Evolutionary conservation across 2,888 invertebrate species (phyloP).

Genomic region (Choreutis nemorana): DNA sequence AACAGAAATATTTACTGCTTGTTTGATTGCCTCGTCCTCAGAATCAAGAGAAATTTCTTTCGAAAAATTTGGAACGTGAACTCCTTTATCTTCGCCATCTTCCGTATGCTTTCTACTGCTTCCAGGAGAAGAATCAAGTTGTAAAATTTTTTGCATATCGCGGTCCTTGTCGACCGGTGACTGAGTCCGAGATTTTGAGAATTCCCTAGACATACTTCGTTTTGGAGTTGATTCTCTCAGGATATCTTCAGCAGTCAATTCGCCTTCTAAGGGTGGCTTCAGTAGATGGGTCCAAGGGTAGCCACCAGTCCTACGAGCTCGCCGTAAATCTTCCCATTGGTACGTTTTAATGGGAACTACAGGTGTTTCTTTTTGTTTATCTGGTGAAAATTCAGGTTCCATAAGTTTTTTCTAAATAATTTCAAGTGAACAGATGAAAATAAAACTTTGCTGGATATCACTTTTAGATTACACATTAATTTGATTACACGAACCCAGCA

Average conservation of each 20-base stretch:
- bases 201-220: constrained; percentile 57
- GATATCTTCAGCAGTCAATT: constrained; percentile 59
- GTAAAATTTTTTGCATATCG: constrained; percentile 46
- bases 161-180: constrained; percentile 40
- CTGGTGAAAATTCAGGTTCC: constrained; percentile 65
- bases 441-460: constrained; percentile 18
- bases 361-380: constrained; percentile 60
- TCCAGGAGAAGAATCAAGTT: constrained; percentile 56
- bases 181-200: constrained; percentile 50
- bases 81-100: constrained; percentile 51
- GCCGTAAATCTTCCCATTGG: constrained; percentile 81
- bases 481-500: constrained; percentile 38
- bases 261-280: constrained; percentile 67
- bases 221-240: constrained; percentile 50
- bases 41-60: constrained; percentile 54
- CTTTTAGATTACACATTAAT: constrained; percentile 13
- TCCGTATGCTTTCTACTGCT: constrained; percentile 56
- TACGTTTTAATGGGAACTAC: constrained; percentile 80
- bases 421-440: constrained; percentile 12
- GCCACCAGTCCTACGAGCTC: constrained; percentile 74
- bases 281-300: constrained; percentile 85
- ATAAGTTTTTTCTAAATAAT: constrained; percentile 44
- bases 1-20: constrained; percentile 20
- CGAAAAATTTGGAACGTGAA: constrained; percentile 58
- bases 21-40: constrained; percentile 45